Base-by-base conservation (phyloP, 2,113 vertebrate species). In the Charadrius vociferus region DNA sequence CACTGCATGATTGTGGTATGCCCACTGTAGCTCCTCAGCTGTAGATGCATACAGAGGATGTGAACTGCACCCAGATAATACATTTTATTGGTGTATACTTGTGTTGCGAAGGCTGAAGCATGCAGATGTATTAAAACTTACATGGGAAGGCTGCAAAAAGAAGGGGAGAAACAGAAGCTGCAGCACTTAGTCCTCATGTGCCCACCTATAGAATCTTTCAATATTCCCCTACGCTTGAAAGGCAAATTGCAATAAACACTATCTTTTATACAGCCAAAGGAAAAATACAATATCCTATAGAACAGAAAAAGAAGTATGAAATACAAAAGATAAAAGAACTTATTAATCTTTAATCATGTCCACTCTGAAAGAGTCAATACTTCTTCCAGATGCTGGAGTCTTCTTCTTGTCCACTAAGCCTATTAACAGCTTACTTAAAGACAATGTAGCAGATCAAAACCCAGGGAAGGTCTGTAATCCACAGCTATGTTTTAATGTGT, bases 331-430 rank as follows among this genome's bases (percentile, higher is more conserved):
- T 41, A 67, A 75, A 95, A 90, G 3, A 49, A 66, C 7, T 81
- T 88, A 70, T n/a, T 88, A 92, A 66, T 87, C 47, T 96, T 90
- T 89, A 91, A 86, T 83, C 43, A 39, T 15, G 34, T 81, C 52
- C 66, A 72, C 52, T 88, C 43, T 32, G 14, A 87, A 90, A 43
- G 24, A 79, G 79, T 71, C 66, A 87, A 61, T 75, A 63, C 13
- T 62, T 82, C 36, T 84, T 70, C 18, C 27, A 63, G 14, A 58
- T 74, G 39, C 36, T 90, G 68, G 12, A 83, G 18, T 79, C 22
- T 3, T 81, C n/a, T 32, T 26, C 49, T 87, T 30, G 37, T 75
- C 50, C 41, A 47, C 30, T 95, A 66, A 70, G 75, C 17, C 5
- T 53, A 26, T 58, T 32, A 93, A 65, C 10, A 77, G 29, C 5